A percentile compares a stretch with the other conserved stretches of the same genome.
phyloP scores from a whole-genome alignment of 1,140 invertebrate genomes.

The Papilio glaucus region DNA sequence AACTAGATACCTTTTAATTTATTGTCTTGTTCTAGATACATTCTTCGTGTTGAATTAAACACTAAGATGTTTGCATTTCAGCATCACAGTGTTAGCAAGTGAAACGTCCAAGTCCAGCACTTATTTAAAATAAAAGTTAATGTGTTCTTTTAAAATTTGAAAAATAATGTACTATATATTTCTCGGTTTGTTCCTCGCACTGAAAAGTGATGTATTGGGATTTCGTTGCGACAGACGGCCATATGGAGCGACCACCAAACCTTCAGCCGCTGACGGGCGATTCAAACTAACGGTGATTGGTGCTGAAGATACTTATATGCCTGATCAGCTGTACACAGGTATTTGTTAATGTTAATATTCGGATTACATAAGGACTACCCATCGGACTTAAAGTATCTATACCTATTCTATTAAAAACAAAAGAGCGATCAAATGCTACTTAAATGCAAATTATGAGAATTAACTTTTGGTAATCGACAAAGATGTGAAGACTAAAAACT shows the following conservation, averaged over 20 bases:
- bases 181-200: neutral
- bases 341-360: constrained; percentile 28
- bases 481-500: too few species aligned
- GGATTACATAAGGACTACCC: too few species aligned
- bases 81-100: neutral
- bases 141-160: constrained; percentile 40
- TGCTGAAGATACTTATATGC: constrained; percentile 62
- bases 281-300: constrained; percentile 59
- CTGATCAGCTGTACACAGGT: constrained; percentile 70
- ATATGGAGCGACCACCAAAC: constrained; percentile 61
- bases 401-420: too few species aligned
- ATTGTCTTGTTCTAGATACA: constrained; percentile 30
- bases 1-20: constrained; percentile 39
- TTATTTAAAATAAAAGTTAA: too few species aligned
- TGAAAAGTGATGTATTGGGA: constrained; percentile 33
- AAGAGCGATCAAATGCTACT: too few species aligned
- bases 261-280: constrained; percentile 65
- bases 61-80: neutral
- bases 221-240: constrained; percentile 72
- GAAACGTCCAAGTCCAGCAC: neutral
- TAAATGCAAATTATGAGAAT: too few species aligned
- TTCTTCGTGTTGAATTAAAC: constrained; percentile 5
- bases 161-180: constrained; percentile 35
- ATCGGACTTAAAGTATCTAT: too few species aligned
- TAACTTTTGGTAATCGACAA: too few species aligned